Conservation (phyloP, 37 sponge, comb jelly and placozoan genomes). For the Mnemiopsis leidyi region DNA sequence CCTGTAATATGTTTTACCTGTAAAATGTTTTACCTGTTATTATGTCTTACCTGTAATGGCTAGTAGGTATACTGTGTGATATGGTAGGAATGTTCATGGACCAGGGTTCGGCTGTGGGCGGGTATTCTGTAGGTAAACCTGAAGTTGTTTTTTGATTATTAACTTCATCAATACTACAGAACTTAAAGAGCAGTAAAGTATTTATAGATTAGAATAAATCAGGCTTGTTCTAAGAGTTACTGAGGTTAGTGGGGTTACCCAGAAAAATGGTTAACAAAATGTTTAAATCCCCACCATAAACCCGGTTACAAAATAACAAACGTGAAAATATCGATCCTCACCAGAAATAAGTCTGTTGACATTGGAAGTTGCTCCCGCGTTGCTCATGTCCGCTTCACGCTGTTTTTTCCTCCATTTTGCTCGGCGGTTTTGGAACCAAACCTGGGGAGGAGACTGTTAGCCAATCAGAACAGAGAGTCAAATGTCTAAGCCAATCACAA, state of each 20-base stretch:
- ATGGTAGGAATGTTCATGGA: slow-evolving; percentile 41
- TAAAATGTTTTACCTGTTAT: too few relatives aligned
- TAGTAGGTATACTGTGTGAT: slow-evolving; percentile 2
- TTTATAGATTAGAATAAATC: too few relatives aligned
- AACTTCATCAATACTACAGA: too few relatives aligned
- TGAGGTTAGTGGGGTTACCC: too few relatives aligned
- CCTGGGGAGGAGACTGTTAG: slow-evolving; percentile 9
- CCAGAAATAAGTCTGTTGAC: slow-evolving; percentile 16
- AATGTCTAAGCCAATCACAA: too few relatives aligned
- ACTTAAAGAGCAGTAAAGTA: too few relatives aligned
- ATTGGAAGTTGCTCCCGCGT: neutral
- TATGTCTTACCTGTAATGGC: slow-evolving; percentile 7
- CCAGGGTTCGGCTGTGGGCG: slow-evolving; percentile 17
- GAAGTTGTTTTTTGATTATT: too few relatives aligned
- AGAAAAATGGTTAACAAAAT: too few relatives aligned
- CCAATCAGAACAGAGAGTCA: neutral
- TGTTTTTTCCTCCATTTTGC: slow-evolving; percentile 63
- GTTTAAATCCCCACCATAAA: too few relatives aligned
- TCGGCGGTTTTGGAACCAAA: slow-evolving; percentile 59
- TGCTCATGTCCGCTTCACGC: slow-evolving; percentile 3
- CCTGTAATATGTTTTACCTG: too few relatives aligned
- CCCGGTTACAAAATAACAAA: too few relatives aligned
- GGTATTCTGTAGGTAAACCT: slow-evolving; percentile 45
- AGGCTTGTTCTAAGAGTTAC: too few relatives aligned
- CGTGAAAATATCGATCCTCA: neutral